These are phyloP conservation scores for Polypedilum pembai DNA, from an alignment of 1,140 invertebrate species.

Conservation along the genomic window DNA sequence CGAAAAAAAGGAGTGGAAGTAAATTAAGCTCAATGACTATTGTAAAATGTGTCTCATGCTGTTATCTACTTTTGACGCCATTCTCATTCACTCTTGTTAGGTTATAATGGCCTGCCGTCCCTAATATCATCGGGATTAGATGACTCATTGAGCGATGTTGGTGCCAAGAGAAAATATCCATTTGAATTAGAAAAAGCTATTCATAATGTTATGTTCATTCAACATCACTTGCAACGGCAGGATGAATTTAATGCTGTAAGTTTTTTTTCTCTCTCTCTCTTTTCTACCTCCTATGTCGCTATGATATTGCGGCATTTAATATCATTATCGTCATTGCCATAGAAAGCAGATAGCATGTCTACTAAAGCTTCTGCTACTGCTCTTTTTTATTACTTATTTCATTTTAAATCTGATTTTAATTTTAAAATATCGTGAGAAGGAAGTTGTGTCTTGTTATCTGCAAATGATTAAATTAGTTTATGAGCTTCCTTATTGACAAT, in stretches of 20 bases:
- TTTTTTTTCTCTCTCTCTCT: slow-evolving; percentile 32
- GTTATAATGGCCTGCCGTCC: slow-evolving; percentile 70
- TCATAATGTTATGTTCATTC: slow-evolving; percentile 91
- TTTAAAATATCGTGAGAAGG: too few species aligned
- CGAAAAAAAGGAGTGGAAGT: neutral
- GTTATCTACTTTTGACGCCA: neutral
- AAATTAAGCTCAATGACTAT: too few species aligned
- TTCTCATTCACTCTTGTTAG: slow-evolving; percentile 33
- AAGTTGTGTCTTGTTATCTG: too few species aligned
- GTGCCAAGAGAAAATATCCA: slow-evolving; percentile 75
- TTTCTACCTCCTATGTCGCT: slow-evolving; percentile 24
- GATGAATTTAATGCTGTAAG: slow-evolving; percentile 89
- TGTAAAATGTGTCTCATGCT: neutral
- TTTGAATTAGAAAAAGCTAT: slow-evolving; percentile 89
- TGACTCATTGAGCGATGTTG: slow-evolving; percentile 70
- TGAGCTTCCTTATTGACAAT: too few species aligned
- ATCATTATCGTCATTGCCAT: neutral
- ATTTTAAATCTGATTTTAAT: too few species aligned
- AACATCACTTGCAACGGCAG: slow-evolving; percentile 85
- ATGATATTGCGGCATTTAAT: slow-evolving; percentile 3
- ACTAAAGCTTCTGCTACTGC: too few species aligned
- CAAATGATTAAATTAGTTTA: too few species aligned
- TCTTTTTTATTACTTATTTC: too few species aligned
- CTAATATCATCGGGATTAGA: slow-evolving; percentile 67
- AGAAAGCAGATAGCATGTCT: too few species aligned